Evolutionary conservation across 2,888 invertebrate genomes (phyloP).

Genomic region (Parnassius orleans): DNA sequence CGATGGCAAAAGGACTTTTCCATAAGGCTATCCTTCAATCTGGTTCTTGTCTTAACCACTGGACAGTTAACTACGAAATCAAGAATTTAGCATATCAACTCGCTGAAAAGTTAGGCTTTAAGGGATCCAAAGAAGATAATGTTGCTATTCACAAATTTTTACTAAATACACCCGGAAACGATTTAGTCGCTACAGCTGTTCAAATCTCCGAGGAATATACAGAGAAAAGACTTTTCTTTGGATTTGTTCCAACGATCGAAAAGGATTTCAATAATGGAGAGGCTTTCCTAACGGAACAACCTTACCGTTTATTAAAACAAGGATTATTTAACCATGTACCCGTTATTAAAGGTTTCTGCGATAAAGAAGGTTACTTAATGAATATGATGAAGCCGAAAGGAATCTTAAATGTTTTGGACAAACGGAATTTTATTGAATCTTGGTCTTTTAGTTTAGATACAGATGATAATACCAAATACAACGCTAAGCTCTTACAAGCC

Average conservation of each 20-base stretch:
- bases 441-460: constrained; percentile 37
- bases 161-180: constrained; percentile 32
- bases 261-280: constrained; percentile 46
- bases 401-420: constrained; percentile 37
- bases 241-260: constrained; percentile 56
- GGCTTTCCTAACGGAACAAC: constrained; percentile 50
- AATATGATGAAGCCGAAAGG: constrained; percentile 37
- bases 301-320: constrained; percentile 55
- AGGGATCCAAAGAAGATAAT: constrained; percentile 38
- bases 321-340: constrained; percentile 63
- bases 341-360: constrained; percentile 70
- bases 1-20: constrained; percentile 48
- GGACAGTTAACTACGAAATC: constrained; percentile 48
- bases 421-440: constrained; percentile 37
- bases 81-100: constrained; percentile 38
- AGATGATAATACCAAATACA: constrained; percentile 30
- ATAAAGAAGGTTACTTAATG: constrained; percentile 65
- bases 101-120: constrained; percentile 43
- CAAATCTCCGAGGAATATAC: constrained; percentile 33
- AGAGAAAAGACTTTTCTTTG: constrained; percentile 39
- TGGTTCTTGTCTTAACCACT: constrained; percentile 52
- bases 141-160: constrained; percentile 40
- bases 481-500: constrained; percentile 10
- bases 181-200: constrained; percentile 34
- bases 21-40: constrained; percentile 58